Evolutionary conservation across 2,888 invertebrate species (phyloP), one percentile per base, ranked within the genome.

Genomic region (Scaptomyza reducta): DNA sequence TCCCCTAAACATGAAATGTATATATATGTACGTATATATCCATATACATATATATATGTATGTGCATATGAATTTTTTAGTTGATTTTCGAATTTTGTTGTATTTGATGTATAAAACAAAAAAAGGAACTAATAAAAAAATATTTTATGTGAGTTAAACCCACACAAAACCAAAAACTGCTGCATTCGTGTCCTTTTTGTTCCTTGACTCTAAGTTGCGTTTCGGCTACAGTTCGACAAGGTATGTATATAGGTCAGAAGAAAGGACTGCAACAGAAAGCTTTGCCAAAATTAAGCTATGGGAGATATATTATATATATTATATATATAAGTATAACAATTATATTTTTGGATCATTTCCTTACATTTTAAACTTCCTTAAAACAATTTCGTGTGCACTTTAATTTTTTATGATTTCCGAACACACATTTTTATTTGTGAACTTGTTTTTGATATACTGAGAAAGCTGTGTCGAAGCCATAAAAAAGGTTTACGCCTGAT

Each of bases 101-200:
- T 67, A 53, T 74, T 66, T 62, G 72, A 40, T 81, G 79, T 75
- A 70, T 49, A 40, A 72, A 75, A 64, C n/a, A 71, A 79, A 67
- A 41, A 58, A 61, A 68, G 61, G 87, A 83, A 85, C 82, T 85
- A 85, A 83, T 87, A 85, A 82, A 82, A 69, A 77, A 71, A 22
- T 74, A 72, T 76, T 78, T 66, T 74, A 77, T 82, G 82, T 85
- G 82, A 81, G 82, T 85, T 87, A 61, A 87, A 71, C 73, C 76
- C 60, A 81, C 66, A 70, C 64, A 75, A 57, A 64, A 22, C 22
- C 22, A 22, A 57, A 54, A 40, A 29, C 53, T 67, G 47, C 47
- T 55, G 66, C 70, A 70, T 57, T 70, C 56, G 18, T 53, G 45
- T 14, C 18, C 35, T 44, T 41, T 29, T 27, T 49, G 13, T 27